These are phyloP conservation scores for Vidua macroura DNA, from an alignment of 2,113 vertebrate species.

Conservation along the genomic window DNA sequence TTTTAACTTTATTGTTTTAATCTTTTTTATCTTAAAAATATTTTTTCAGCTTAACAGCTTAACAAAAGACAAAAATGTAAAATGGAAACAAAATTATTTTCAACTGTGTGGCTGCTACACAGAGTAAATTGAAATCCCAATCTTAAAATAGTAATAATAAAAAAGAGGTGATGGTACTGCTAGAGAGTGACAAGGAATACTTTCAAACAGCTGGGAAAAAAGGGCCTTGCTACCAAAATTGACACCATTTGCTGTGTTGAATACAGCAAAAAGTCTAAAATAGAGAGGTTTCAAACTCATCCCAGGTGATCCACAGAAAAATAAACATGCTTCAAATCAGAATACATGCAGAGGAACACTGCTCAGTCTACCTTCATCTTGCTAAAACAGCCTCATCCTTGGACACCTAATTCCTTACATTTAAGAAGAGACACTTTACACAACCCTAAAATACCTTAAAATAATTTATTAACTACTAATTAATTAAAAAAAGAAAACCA, in stretches of 20 bases:
- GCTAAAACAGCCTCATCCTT: background rate
- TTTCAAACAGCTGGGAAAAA: background rate
- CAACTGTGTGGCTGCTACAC: background rate
- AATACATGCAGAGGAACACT: background rate
- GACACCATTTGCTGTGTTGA: background rate
- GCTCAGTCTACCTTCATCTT: background rate
- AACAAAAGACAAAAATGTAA: background rate
- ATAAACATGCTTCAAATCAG: background rate
- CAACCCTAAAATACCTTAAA: background rate
- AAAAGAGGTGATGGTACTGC: background rate
- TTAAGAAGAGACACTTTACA: background rate
- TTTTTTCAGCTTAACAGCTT: background rate
- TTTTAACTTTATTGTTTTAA: background rate
- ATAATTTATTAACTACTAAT: background rate
- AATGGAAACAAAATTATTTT: background rate
- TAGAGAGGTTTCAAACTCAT: background rate
- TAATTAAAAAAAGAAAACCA: background rate
- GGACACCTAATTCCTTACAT: background rate
- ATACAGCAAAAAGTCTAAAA: background rate
- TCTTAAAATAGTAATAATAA: background rate
- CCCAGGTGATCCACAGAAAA: background rate
- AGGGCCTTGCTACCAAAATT: background rate
- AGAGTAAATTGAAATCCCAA: background rate
- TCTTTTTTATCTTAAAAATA: background rate
- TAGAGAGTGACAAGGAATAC: background rate